A percentile compares a stretch with the other conserved stretches of the same genome.
phyloP scores from a whole-genome alignment of 1,140 invertebrate species.

The Temnothorax nylanderi region DNA sequence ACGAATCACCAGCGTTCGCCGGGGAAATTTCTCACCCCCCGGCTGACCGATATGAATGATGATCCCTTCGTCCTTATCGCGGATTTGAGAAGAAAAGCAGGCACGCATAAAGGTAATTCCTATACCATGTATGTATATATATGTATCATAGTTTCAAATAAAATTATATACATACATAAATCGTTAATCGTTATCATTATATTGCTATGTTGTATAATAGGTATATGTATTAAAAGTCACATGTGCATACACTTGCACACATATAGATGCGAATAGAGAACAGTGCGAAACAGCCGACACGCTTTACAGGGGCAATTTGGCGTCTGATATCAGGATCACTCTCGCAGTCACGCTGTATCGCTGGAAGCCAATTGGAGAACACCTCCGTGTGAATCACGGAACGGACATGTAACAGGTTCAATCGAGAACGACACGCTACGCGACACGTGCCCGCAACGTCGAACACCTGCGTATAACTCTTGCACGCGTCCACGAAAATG shows the following conservation, averaged over 20 bases:
- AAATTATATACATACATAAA: neutral
- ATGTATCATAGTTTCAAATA: neutral
- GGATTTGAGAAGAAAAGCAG: constrained; percentile 17
- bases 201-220: neutral
- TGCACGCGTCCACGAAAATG: neutral
- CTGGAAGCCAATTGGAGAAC: neutral
- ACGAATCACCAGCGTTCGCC: constrained; percentile 40
- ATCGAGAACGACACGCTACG: constrained; percentile 1
- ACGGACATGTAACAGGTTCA: neutral
- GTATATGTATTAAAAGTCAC: neutral
- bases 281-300: neutral
- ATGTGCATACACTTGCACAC: neutral
- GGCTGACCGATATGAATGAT: neutral
- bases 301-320: neutral
- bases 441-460: neutral
- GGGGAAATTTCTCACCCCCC: constrained; percentile 25
- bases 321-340: neutral
- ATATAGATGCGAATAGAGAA: neutral
- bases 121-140: neutral
- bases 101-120: constrained; percentile 13
- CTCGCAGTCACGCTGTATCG: neutral
- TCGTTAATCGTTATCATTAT: neutral
- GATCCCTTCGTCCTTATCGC: neutral
- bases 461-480: neutral
- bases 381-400: neutral